Conservation (phyloP, 1,140 invertebrate genomes). For the Heliconius eleuchia region DNA sequence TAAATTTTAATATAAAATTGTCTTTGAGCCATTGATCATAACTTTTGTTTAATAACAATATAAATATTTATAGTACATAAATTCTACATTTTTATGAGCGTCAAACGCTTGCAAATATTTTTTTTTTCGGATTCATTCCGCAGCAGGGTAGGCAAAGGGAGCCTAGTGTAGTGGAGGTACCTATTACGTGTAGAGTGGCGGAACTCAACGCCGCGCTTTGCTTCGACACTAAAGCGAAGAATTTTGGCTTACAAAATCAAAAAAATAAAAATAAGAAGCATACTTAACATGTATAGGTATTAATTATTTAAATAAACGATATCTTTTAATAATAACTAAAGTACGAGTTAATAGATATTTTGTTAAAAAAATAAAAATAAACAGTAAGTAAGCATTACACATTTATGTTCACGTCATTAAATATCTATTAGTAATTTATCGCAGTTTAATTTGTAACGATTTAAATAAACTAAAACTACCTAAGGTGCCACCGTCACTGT, state of each 20-base stretch:
- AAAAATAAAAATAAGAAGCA: not conserved
- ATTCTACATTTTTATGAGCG: not conserved
- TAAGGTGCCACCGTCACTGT: not conserved
- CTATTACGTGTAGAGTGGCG: too few species aligned
- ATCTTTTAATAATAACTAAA: constrained; percentile 1
- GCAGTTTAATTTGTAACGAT: constrained; percentile 17
- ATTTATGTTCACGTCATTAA: not conserved
- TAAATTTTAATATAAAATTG: not conserved
- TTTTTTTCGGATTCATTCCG: too few species aligned
- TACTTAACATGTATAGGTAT: not conserved
- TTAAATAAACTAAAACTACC: not conserved
- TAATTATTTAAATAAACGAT: not conserved
- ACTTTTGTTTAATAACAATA: not conserved
- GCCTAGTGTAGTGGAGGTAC: too few species aligned
- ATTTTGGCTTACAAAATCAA: not conserved
- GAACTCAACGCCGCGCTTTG: too few species aligned
- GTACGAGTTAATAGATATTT: not conserved
- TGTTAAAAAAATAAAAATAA: not conserved
- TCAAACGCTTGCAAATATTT: not conserved
- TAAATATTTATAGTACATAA: not conserved
- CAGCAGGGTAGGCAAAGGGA: too few species aligned
- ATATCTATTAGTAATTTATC: constrained; percentile 16
- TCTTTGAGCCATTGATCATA: not conserved
- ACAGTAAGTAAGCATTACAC: not conserved
- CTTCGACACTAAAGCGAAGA: not conserved